Conservation (phyloP, 2,797 vertebrate genomes). For the Nannoperca australis region DNA sequence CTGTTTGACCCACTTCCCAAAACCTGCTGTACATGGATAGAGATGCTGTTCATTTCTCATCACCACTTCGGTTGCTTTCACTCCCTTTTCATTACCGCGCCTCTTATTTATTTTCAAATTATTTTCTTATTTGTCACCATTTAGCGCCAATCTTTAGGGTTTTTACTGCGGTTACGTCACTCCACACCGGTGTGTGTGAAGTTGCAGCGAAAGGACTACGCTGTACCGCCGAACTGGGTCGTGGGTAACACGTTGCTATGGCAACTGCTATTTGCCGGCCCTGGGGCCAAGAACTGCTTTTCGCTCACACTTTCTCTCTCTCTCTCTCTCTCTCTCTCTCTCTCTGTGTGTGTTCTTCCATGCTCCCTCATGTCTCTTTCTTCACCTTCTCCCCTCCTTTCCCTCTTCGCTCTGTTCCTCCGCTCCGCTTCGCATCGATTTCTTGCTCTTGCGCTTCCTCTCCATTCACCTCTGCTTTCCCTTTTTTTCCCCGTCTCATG, state of each 20-base stretch:
- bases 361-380: constrained; percentile 12
- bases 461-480: constrained; percentile 26
- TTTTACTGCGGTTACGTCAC: constrained; percentile 51
- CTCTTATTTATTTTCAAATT: constrained; percentile 8
- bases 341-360: constrained; percentile 5
- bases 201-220: constrained; percentile 41
- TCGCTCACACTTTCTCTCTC: constrained; percentile 55
- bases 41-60: background rate
- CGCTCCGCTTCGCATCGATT: constrained; percentile 31
- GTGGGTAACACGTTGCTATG: constrained; percentile 93
- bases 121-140: background rate
- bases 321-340: constrained; percentile 28
- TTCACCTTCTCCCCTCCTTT: constrained; percentile 36
- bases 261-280: constrained; percentile 91
- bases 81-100: background rate
- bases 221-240: constrained; percentile 88
- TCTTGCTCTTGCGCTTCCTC: constrained; percentile 10
- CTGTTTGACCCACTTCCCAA: constrained; percentile 46
- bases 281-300: constrained; percentile 88
- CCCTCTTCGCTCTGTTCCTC: constrained; percentile 38
- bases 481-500: background rate
- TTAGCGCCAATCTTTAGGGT: background rate
- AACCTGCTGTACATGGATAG: background rate
- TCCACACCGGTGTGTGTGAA: constrained; percentile 25
- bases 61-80: background rate